A percentile compares a stretch with the other conserved stretches of the same genome.
Conservation (phyloP, 2,797 vertebrate genomes). For the Phrynocephalus guinanensis region DNA sequence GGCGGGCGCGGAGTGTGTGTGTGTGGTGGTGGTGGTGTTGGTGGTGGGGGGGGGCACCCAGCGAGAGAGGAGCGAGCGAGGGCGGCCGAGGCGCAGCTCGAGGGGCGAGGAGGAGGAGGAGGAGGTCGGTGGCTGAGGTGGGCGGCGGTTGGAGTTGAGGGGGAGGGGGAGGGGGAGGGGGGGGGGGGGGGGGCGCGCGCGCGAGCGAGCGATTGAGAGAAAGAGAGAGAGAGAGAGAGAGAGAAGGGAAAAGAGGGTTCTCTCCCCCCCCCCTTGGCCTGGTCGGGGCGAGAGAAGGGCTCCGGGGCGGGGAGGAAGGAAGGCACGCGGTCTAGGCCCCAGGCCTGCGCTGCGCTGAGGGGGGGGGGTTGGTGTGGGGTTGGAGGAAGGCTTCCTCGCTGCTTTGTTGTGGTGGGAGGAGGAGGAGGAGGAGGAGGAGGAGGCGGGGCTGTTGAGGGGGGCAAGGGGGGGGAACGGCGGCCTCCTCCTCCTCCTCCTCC, state of each 20-base stretch:
- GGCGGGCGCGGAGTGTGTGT: not conserved
- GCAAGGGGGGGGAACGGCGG: conserved; percentile 44
- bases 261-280: no score
- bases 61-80: conserved; percentile 17
- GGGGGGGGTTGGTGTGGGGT: no score
- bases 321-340: conserved; percentile 26
- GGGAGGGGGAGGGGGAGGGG: no score
- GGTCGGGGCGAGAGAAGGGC: not conserved
- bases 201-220: accelerated
- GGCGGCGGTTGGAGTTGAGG: no score
- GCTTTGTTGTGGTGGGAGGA: conserved; percentile 67
- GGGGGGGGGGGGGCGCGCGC: accelerated
- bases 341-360: conserved; percentile 58
- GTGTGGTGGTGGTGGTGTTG: not conserved
- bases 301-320: no score
- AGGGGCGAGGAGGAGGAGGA: not conserved
- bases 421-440: conserved; percentile 8
- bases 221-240: no score
- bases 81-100: conserved; percentile 24
- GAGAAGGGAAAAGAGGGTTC: no score
- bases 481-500: not conserved
- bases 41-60: not conserved
- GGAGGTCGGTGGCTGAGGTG: conserved; percentile 26
- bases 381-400: conserved; percentile 54
- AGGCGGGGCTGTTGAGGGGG: not conserved